Evolutionary conservation across 2,888 invertebrate genomes (phyloP).

Genomic region (Slavum lentiscoides): DNA sequence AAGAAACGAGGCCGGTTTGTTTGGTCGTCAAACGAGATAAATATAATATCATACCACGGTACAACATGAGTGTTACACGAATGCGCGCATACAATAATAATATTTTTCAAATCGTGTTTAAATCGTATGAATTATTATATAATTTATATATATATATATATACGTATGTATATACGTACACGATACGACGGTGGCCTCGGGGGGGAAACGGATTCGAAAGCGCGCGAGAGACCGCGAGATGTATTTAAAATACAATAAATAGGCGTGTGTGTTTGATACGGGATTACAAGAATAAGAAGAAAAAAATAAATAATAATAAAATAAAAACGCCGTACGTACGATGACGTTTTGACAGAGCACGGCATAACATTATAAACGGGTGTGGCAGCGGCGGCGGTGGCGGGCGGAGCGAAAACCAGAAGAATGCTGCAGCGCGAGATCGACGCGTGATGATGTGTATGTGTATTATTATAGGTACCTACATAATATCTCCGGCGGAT

Average conservation of each 20-base stretch:
- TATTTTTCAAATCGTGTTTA: no score
- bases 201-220: conserved; percentile 12
- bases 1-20: not conserved
- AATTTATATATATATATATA: not conserved
- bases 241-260: conserved; percentile 40
- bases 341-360: conserved; percentile 42
- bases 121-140: no score
- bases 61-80: no score
- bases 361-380: not conserved
- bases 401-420: conserved; percentile 38
- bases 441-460: no score
- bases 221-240: not conserved
- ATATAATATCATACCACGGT: no score
- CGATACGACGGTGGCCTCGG: not conserved
- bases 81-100: no score
- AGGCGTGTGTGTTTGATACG: conserved; percentile 24
- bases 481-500: no score
- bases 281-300: conserved; percentile 6
- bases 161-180: not conserved
- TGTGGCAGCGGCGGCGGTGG: conserved; percentile 1
- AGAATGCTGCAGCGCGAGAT: conserved; percentile 2
- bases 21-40: not conserved
- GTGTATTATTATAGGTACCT: no score
- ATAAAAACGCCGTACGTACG: not conserved
- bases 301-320: not conserved